A percentile compares a stretch with the other conserved stretches of the same genome.
Conservation (phyloP, 2,113 vertebrate species). For the Elephantulus edwardii region DNA sequence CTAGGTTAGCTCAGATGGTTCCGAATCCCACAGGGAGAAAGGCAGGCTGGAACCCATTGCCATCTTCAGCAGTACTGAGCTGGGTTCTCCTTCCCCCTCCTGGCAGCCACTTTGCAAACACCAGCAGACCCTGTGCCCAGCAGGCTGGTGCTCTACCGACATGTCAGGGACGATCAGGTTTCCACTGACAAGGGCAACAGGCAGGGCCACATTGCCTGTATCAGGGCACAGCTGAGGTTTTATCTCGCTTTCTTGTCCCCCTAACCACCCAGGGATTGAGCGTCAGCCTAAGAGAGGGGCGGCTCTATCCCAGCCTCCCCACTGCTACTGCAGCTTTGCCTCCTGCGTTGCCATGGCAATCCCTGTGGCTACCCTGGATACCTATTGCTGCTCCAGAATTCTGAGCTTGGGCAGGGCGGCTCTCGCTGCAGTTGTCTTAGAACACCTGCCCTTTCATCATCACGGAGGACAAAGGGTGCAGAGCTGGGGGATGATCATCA, state of each 20-base stretch:
- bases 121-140: background rate
- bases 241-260: background rate
- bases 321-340: background rate
- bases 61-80: background rate
- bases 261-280: constrained; percentile 17
- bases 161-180: background rate
- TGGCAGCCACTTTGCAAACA: background rate
- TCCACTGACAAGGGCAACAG: background rate
- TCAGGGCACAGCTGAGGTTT: background rate
- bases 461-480: background rate
- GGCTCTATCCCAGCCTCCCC: background rate
- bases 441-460: background rate
- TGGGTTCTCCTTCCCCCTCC: background rate
- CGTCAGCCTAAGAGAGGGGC: background rate
- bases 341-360: constrained; percentile 66
- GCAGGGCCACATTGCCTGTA: background rate
- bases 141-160: background rate
- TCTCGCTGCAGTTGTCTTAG: background rate
- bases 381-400: constrained; percentile 63
- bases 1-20: constrained; percentile 27
- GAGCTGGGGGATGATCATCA: background rate
- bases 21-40: background rate
- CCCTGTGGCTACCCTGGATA: constrained; percentile 53
- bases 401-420: constrained; percentile 35
- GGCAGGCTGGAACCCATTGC: background rate